A percentile compares a stretch with the other conserved stretches of the same genome.
Evolutionary conservation across 2,888 invertebrate species (phyloP).

Genomic region (Amiota minor): DNA sequence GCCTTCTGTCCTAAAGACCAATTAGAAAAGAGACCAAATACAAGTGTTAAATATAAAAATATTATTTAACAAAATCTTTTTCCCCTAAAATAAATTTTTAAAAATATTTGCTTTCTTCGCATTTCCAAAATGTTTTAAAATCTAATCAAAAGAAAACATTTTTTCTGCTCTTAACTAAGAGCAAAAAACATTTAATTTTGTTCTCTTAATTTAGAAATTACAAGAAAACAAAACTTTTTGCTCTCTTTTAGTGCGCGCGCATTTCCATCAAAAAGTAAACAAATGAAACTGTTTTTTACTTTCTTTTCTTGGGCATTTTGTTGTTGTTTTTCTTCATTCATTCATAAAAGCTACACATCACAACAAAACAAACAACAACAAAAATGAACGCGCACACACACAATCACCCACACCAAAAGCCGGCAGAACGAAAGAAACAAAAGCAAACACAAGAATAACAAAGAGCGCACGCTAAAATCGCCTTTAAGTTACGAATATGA

Average conservation of each 20-base stretch:
- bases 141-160: background rate
- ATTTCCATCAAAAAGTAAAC: slow-evolving; percentile 60
- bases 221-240: background rate
- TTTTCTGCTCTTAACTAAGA: background rate
- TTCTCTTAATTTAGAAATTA: background rate
- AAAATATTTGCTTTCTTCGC: background rate
- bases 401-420: slow-evolving; percentile 7
- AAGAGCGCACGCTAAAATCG: slow-evolving; percentile 42
- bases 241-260: slow-evolving; percentile 42
- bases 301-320: background rate
- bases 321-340: slow-evolving; percentile 47
- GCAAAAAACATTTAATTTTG: background rate
- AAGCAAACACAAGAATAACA: slow-evolving; percentile 50
- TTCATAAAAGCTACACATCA: slow-evolving; percentile 62
- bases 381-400: background rate
- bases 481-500: background rate
- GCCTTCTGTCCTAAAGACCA: too few species aligned
- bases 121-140: background rate
- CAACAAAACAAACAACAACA: slow-evolving; percentile 14
- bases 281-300: slow-evolving; percentile 57
- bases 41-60: too few species aligned
- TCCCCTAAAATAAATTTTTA: background rate
- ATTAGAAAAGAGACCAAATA: too few species aligned
- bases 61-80: background rate
- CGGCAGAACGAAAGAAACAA: slow-evolving; percentile 27